Evolutionary conservation across 2,797 vertebrate genomes (phyloP).

Genomic region (Typhlichthys subterraneus): DNA sequence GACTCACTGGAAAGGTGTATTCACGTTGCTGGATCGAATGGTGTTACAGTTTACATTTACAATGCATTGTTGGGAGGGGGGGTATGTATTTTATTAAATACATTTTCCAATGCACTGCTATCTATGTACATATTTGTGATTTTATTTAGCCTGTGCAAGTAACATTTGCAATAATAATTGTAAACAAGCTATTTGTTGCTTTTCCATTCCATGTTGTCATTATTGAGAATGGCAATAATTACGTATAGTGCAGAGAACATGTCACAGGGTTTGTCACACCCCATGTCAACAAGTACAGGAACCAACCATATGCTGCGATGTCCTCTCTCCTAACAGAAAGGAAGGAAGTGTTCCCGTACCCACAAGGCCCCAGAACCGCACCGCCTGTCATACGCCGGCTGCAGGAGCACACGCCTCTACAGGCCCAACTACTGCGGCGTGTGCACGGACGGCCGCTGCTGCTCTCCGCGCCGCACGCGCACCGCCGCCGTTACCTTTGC

Average conservation of each 20-base stretch:
- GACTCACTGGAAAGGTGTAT: slow-evolving; percentile 2
- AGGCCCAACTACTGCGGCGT: slow-evolving; percentile 81
- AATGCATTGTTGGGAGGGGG: no score
- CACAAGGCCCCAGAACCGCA: slow-evolving; percentile 79
- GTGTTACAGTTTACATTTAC: no score
- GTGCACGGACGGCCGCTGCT: slow-evolving; percentile 80
- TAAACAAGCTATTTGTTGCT: no score
- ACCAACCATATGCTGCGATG: neutral
- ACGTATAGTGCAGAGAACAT: no score
- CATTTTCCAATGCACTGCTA: neutral
- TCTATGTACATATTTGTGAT: neutral
- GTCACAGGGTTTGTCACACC: no score
- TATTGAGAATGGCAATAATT: no score
- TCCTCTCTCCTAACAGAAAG: slow-evolving; percentile 65
- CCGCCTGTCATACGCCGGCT: slow-evolving; percentile 76
- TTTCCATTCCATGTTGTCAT: no score
- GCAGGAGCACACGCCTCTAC: slow-evolving; percentile 78
- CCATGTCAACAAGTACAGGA: no score
- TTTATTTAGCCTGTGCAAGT: neutral
- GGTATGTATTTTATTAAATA: no score
- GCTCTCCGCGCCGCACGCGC: slow-evolving; percentile 75
- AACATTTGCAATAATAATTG: neutral
- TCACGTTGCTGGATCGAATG: neutral
- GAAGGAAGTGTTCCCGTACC: slow-evolving; percentile 81
- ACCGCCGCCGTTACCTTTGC: slow-evolving; percentile 73